These are phyloP conservation scores for Eudasyphora cyanicolor DNA, from an alignment of 2,888 invertebrate genomes.

Conservation along the genomic window DNA sequence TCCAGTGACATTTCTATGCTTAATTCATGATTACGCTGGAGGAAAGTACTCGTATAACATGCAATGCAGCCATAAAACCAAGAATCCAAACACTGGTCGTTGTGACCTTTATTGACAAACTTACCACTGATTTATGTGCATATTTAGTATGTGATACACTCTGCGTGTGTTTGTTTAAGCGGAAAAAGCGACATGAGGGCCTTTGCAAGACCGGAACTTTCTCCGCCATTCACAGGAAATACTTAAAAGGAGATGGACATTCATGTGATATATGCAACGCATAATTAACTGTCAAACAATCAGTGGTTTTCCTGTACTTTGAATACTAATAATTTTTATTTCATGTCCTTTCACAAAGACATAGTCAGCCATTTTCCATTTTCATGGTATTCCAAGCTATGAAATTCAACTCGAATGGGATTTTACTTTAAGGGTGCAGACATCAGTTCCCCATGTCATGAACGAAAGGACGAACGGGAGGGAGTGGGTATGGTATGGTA, in stretches of 20 bases:
- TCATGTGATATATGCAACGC: not conserved
- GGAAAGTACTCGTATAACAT: not conserved
- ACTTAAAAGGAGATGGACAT: too few species aligned
- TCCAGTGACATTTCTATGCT: slow-evolving; percentile 16
- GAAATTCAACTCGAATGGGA: not conserved
- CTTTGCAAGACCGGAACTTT: not conserved
- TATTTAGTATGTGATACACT: slow-evolving; percentile 12
- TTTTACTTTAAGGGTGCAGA: too few species aligned
- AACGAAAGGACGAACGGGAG: too few species aligned
- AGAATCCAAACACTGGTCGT: not conserved
- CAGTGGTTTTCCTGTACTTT: slow-evolving; percentile 24
- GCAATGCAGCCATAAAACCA: not conserved
- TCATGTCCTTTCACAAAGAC: not conserved
- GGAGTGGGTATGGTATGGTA: not conserved
- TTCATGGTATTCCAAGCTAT: not conserved
- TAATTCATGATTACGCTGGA: slow-evolving; percentile 15
- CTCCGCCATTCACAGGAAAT: not conserved
- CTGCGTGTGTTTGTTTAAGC: not conserved
- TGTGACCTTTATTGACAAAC: slow-evolving; percentile 20
- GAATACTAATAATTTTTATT: slow-evolving; percentile 18
- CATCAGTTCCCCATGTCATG: too few species aligned
- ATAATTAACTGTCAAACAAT: slow-evolving; percentile 32
- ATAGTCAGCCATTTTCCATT: not conserved
- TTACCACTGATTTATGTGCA: slow-evolving; percentile 22
- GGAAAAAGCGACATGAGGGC: not conserved